Evolutionary conservation across 2,113 vertebrate genomes (phyloP), one percentile per base, ranked within the genome.

Genomic region (Mus pahari): DNA sequence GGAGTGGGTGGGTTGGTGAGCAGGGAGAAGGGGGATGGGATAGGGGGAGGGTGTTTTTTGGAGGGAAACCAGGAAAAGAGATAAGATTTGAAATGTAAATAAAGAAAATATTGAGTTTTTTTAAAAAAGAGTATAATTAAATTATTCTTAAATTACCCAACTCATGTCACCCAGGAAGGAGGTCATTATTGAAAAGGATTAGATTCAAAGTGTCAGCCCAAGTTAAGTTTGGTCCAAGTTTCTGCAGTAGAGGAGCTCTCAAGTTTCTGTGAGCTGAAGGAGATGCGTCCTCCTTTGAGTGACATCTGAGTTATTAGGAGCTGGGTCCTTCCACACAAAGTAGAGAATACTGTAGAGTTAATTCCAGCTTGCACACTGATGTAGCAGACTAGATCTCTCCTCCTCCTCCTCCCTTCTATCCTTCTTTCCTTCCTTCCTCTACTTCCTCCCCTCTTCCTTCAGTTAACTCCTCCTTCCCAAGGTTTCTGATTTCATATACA

Each of bases 401-500:
- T 24, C 42, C 14, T 39, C 12, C 33, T 8, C 3, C 55, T 19
- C 26, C 12, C 33, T 8, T 7, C 55, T 19, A 74, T 39, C 7
- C 22, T 8, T 26, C 3, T 13, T 14, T 64, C 0, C 17, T 31
- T 33, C 36, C 16, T 62, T 45, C 33, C 33, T 70, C 13, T 64
- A 26, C 28, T 24, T 17, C 4, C 45, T 28, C 39, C 7, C 33
- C 26, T 13, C 17, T 91, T 42, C 6, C 64, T 64, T 19, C 7
- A 1, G 62, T 53, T 45, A 28, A 9, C 66, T 7, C 48, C 1
- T 83, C 66, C 81, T 83, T 89, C 28, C 62, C 62, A 48, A 64
- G 5, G 31, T 60, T 91, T 87, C 24, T 92, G 74, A 77, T 82
- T 93, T 95, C 79, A 90, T 28, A 90, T 36, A 50, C 36, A 87